Evolutionary conservation across 2,113 vertebrate species (phyloP), one percentile per base, ranked within the genome.

Genomic region (Sinocyclocheilus anshuiensis): DNA sequence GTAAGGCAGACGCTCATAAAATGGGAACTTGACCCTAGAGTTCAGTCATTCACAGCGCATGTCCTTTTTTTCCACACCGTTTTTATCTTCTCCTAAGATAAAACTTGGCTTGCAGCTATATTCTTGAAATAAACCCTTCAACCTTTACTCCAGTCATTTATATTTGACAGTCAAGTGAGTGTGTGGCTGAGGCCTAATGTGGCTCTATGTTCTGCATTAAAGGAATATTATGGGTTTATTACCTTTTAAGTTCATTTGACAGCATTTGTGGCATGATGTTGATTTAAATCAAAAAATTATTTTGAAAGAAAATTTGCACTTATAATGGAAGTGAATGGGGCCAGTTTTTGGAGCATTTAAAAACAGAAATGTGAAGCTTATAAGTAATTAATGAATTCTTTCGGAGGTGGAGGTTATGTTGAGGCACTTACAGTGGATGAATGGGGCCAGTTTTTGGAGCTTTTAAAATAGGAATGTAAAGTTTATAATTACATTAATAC

Each of bases 21-120:
- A 45, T 59, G 78, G 33, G 33, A 42, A 39, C 78, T 45, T 81
- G 42, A 81, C 59, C 57, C 36, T 7, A 81, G 78, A 16, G 36
- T 65, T 63, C 22, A 81, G 79, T 48, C 79, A 67, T 81, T 26
- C 42, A 50, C 55, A 22, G 48, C 61, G 39, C 33, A 83, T 33
- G 71, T 79, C 42, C 55, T 36, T 63, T 48, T 45, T 63, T 63
- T 80, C 36, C 55, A 79, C 77, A 61, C 55, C 11, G 11, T 80
- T 36, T 71, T 63, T 42, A 83, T 72, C 24, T 57, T 86, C 65
- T 9, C n/a, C 24, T 50, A 50, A 36, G 74, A 61, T 89, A 76
- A 39, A 63, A 45, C 78, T 63, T 42, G 78, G 22, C 81, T 83
- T 84, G 45, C 76, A 53, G 80, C 76, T 87, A 86, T 86, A 80